Evolutionary conservation across 1,140 invertebrate species (phyloP).

Genomic region (Delia radicum): DNA sequence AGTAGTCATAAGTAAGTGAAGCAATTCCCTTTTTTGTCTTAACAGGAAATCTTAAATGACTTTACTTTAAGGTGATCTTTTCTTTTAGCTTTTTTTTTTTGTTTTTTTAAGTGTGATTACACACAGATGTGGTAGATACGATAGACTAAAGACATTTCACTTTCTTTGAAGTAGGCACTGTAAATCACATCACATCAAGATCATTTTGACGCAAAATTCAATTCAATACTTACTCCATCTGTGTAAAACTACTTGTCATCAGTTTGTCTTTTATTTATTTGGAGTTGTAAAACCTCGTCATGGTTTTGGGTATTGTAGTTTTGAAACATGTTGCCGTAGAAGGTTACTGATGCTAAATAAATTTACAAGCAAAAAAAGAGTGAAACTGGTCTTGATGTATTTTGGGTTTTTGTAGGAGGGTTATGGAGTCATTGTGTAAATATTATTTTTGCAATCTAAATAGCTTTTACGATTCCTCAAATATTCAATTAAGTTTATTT

Average conservation of each 20-base stretch:
- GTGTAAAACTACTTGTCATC: not conserved
- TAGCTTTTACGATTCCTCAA: too few relatives aligned
- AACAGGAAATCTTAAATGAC: not conserved
- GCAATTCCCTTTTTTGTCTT: not conserved
- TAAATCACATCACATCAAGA: not conserved
- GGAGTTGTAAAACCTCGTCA: not conserved
- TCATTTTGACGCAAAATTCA: not conserved
- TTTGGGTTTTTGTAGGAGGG: constrained; percentile 3
- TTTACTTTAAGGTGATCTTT: not conserved
- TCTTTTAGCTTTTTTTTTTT: not conserved
- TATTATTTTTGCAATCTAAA: not conserved
- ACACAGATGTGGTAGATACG: too few relatives aligned
- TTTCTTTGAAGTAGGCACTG: not conserved
- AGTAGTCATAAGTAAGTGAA: not conserved
- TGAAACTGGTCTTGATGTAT: not conserved
- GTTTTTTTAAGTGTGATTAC: not conserved
- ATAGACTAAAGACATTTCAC: not conserved
- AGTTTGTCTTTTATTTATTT: not conserved
- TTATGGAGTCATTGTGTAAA: not conserved
- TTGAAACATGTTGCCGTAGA: not conserved
- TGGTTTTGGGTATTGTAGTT: not conserved
- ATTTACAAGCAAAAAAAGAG: not conserved
- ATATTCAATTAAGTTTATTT: too few relatives aligned
- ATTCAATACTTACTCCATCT: not conserved
- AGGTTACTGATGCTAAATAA: not conserved